Conservation (phyloP, 2,888 invertebrate genomes). For the Orthosia cruda region DNA sequence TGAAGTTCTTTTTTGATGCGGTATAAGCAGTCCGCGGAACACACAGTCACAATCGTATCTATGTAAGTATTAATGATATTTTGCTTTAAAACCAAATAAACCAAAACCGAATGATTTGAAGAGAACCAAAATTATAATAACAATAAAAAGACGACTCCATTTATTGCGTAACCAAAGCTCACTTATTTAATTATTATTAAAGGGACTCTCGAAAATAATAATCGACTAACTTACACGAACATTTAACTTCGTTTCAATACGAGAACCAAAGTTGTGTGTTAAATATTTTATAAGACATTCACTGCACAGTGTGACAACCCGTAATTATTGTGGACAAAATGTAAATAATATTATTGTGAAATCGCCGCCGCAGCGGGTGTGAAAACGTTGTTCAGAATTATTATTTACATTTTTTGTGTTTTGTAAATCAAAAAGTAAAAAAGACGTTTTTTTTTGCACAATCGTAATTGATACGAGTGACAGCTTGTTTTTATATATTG, state of each 20-base stretch:
- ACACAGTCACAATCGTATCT: no score
- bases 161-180: conserved; percentile 10
- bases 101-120: not conserved
- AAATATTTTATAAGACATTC: conserved; percentile 71
- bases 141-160: conserved; percentile 9
- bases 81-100: not conserved
- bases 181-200: conserved; percentile 30
- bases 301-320: conserved; percentile 70
- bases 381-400: conserved; percentile 33
- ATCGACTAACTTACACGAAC: conserved; percentile 45
- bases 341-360: conserved; percentile 69
- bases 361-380: conserved; percentile 55
- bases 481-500: conserved; percentile 18
- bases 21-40: no score
- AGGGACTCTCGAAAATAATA: conserved; percentile 29
- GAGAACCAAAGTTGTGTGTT: conserved; percentile 65
- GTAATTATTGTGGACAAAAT: conserved; percentile 75
- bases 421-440: conserved; percentile 6
- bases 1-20: no score
- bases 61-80: no score
- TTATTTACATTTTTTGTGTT: conserved; percentile 26
- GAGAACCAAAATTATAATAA: not conserved
- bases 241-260: conserved; percentile 69
- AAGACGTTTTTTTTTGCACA: not conserved
- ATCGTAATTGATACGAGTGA: not conserved